Conservation (phyloP, 2,888 invertebrate genomes). For the Halocaridina rubra region DNA sequence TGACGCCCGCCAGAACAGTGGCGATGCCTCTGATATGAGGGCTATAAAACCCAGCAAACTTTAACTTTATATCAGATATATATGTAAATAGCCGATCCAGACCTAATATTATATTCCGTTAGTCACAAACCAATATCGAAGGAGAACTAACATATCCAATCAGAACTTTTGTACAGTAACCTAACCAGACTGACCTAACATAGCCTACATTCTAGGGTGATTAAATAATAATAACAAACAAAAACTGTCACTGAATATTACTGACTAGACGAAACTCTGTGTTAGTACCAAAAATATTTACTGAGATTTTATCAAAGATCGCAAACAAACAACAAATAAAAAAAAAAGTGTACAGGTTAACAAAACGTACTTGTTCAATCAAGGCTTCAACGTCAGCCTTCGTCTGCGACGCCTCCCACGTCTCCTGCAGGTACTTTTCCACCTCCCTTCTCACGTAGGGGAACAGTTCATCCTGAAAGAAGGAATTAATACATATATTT, state of each 20-base stretch:
- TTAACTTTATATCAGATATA: no score
- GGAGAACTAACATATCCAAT: no score
- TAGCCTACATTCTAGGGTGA: background rate
- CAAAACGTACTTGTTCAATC: slow-evolving; percentile 22
- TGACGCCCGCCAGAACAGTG: no score
- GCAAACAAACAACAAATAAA: background rate
- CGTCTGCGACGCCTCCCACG: slow-evolving; percentile 43
- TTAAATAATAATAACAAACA: background rate
- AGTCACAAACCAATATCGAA: no score
- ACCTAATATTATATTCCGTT: no score
- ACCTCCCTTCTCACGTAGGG: slow-evolving; percentile 43
- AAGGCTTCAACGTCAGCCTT: slow-evolving; percentile 33
- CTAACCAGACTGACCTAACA: no score
- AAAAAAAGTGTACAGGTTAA: background rate
- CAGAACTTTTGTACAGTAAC: no score
- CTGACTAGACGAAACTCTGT: background rate
- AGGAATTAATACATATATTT: background rate
- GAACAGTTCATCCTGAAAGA: slow-evolving; percentile 46
- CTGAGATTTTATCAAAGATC: background rate
- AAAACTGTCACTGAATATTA: background rate
- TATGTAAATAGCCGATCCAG: no score
- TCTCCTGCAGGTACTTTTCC: slow-evolving; percentile 29
- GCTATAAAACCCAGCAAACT: no score
- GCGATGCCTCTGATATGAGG: no score
- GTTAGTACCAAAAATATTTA: background rate